Evolutionary conservation across 2,888 invertebrate genomes (phyloP), one percentile per base, ranked within the genome.

Genomic region (Nycteola revayana): DNA sequence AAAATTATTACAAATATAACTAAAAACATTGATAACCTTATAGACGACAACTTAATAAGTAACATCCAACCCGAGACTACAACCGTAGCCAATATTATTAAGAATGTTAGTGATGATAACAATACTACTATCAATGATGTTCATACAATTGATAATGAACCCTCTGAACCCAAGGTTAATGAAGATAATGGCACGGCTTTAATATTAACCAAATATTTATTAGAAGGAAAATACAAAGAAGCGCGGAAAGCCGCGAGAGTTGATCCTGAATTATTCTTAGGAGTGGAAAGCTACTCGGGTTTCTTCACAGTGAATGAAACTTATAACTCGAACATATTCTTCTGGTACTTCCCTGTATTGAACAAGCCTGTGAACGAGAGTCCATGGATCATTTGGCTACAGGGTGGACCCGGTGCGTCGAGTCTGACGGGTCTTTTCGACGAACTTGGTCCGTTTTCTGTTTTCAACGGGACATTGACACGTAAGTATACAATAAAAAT

Each of bases 301-400:
- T 90, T 79, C 50, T 51, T 90, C n/a, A 96, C 95, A 0, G 95
- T 96, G 9, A 92, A 96, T 64, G 91, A 94, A 66, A 77, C 88
- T 2, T 91, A 89, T 59, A 90, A 93, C 60, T 94, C 95, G 1
- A 95, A 96, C 67, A 73, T 94, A 61, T 96, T 94, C 79, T 96
- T 96, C 79, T 96, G 96, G 96, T 96, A 94, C 64, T 95, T 96
- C 62, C 95, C 95, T 0, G 71, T 75, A 10, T 46, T 66, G 25
- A 59, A 70, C 3, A 82, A 87, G 56, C 78, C 82, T 0, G 67
- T 76, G 10, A 70, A 66, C 14, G 70, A 76, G 14, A 82, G 70
- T 9, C 96, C 97, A 0, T 86, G 96, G 61, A 89, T 96, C 6
- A 91, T 97, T 42, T 97, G 97, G 96, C 83, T 97, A n/a, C 94